Conservation (phyloP, 2,888 invertebrate species). For the Pammene fasciana region DNA sequence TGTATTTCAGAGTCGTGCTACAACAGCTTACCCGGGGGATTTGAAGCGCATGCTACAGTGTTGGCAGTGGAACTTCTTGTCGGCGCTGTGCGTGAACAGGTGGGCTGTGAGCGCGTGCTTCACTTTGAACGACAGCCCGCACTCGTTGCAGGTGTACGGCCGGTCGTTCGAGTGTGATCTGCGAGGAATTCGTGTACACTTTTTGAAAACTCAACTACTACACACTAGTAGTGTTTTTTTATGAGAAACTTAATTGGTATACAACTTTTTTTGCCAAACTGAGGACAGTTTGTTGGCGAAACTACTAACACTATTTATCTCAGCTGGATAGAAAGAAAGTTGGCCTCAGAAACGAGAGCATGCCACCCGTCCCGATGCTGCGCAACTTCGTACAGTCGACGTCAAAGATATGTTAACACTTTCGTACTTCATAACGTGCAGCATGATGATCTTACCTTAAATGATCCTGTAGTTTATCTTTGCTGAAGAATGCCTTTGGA, state of each 20-base stretch:
- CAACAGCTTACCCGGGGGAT: constrained; percentile 52
- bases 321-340: too few species aligned
- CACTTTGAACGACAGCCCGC: constrained; percentile 64
- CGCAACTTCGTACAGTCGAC: too few species aligned
- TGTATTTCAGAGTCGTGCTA: too few species aligned
- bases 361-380: too few species aligned
- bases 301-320: too few species aligned
- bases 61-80: constrained; percentile 56
- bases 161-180: constrained; percentile 76
- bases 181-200: constrained; percentile 5
- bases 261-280: too few species aligned
- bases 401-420: too few species aligned
- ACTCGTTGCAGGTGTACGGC: constrained; percentile 65
- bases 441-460: neutral
- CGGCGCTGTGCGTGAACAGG: constrained; percentile 58
- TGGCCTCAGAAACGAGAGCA: too few species aligned
- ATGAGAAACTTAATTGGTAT: too few species aligned
- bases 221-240: too few species aligned
- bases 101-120: constrained; percentile 61
- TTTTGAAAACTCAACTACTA: too few species aligned
- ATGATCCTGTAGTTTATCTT: constrained; percentile 6
- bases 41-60: constrained; percentile 66
- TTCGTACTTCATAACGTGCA: neutral
- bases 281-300: too few species aligned
- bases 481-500: neutral